These are phyloP conservation scores for Apamea epomidion DNA, from an alignment of 2,888 invertebrate genomes.

Conservation along the genomic window DNA sequence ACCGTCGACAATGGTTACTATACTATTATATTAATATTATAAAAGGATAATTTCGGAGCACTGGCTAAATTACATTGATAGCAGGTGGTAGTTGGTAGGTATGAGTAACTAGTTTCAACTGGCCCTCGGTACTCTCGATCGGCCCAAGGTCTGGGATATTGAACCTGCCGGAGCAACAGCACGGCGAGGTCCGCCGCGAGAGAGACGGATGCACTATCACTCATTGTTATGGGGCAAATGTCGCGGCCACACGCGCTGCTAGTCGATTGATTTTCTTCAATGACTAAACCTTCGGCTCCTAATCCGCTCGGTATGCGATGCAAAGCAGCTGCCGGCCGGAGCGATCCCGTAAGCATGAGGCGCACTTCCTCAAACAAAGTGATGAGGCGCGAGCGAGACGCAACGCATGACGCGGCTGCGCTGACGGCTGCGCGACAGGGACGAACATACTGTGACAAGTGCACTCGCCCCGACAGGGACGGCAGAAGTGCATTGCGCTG, in stretches of 20 bases:
- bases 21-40: slow-evolving; percentile 38
- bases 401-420: slow-evolving; percentile 45
- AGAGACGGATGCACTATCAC: slow-evolving; percentile 88
- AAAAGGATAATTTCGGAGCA: slow-evolving; percentile 55
- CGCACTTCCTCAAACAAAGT: slow-evolving; percentile 85
- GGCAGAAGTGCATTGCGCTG: slow-evolving; percentile 86
- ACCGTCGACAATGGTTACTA: slow-evolving; percentile 50
- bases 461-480: slow-evolving; percentile 77
- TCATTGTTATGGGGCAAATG: slow-evolving; percentile 88
- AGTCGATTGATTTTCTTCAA: slow-evolving; percentile 77
- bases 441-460: slow-evolving; percentile 77
- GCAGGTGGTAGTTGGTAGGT: slow-evolving; percentile 85
- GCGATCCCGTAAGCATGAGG: slow-evolving; percentile 81
- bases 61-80: slow-evolving; percentile 80
- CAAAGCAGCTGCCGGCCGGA: slow-evolving; percentile 79
- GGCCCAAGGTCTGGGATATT: slow-evolving; percentile 90
- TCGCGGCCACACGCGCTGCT: slow-evolving; percentile 86
- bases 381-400: slow-evolving; percentile 66
- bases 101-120: slow-evolving; percentile 86
- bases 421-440: slow-evolving; percentile 61
- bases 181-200: slow-evolving; percentile 85
- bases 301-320: slow-evolving; percentile 84
- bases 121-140: slow-evolving; percentile 83
- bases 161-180: slow-evolving; percentile 88
- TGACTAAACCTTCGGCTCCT: slow-evolving; percentile 80